Evolutionary conservation across 2,797 vertebrate species (phyloP).

Genomic region (Mastacembelus armatus): DNA sequence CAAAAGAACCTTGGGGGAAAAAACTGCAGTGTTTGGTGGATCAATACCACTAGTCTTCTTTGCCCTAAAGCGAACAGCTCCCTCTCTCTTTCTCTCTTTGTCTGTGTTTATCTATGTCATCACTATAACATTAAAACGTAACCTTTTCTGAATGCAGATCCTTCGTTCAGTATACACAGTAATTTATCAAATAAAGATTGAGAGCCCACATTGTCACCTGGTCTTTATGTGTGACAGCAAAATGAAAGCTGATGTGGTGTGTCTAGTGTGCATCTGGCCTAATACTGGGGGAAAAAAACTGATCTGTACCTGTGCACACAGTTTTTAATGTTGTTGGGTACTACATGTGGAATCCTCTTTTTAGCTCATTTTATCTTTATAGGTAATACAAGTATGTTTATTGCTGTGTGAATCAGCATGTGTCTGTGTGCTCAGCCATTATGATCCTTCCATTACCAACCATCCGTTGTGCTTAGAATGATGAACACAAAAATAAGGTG

Average conservation of each 20-base stretch:
- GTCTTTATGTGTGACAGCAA: not conserved
- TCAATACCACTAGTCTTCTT: too few relatives aligned
- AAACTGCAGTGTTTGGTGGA: too few relatives aligned
- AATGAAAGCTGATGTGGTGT: not conserved
- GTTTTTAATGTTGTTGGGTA: conserved; percentile 3
- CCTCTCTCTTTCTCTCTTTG: not conserved
- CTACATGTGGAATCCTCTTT: conserved; percentile 1
- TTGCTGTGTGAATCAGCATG: not conserved
- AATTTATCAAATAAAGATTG: not conserved
- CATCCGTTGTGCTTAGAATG: not conserved
- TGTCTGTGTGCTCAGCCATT: conserved; percentile 9
- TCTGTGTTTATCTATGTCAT: not conserved
- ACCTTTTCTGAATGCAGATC: not conserved
- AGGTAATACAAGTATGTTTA: conserved; percentile 21
- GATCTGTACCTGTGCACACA: not conserved
- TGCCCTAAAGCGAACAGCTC: too few relatives aligned
- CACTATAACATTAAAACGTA: not conserved
- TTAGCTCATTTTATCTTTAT: conserved; percentile 34
- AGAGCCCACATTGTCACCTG: not conserved
- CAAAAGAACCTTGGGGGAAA: too few relatives aligned
- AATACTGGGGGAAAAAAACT: conserved; percentile 1
- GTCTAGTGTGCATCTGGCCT: not conserved
- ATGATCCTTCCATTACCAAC: conserved; percentile 32
- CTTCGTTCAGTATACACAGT: conserved; percentile 1
- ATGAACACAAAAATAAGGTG: not conserved